phyloP scores from a whole-genome alignment of 2,797 vertebrate genomes.

The Megalops cyprinoides region DNA sequence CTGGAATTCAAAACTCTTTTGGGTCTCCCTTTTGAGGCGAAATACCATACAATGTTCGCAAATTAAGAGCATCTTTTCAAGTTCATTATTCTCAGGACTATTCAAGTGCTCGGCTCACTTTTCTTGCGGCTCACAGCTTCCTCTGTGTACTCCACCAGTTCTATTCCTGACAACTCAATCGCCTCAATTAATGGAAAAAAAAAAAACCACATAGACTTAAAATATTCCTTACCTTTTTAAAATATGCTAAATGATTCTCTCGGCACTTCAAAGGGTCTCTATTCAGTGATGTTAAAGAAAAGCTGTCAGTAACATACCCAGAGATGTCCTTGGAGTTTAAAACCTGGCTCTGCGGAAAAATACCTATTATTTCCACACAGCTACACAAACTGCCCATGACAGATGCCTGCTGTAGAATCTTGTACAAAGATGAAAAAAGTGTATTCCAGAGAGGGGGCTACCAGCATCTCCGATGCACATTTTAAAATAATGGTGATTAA shows the following conservation, averaged over 20 bases:
- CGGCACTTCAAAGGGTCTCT: constrained; percentile 16
- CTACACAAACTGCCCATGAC: constrained; percentile 8
- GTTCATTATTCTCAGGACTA: constrained; percentile 56
- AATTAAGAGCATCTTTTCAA: constrained; percentile 61
- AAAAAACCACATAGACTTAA: constrained; percentile 2
- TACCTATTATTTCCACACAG: constrained; percentile 25
- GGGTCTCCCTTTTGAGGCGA: constrained; percentile 61
- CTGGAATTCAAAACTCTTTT: constrained; percentile 71
- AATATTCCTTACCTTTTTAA: constrained; percentile 29
- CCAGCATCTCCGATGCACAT: not conserved
- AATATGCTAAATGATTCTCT: constrained; percentile 32
- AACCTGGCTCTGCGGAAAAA: constrained; percentile 7
- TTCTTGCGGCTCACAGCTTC: constrained; percentile 32
- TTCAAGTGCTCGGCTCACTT: constrained; percentile 31
- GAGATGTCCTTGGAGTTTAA: constrained; percentile 20
- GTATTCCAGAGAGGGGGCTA: not conserved
- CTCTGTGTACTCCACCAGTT: constrained; percentile 7
- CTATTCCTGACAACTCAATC: constrained; percentile 49
- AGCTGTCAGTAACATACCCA: constrained; percentile 7
- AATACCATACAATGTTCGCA: constrained; percentile 54
- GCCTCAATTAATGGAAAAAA: constrained; percentile 19
- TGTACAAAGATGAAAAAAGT: not conserved
- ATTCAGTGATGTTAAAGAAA: constrained; percentile 15
- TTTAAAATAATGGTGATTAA: constrained; percentile 20
- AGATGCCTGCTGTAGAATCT: constrained; percentile 16